Evolutionary conservation across 2,113 vertebrate genomes (phyloP).

Genomic region (Corynorhinus townsendii): DNA sequence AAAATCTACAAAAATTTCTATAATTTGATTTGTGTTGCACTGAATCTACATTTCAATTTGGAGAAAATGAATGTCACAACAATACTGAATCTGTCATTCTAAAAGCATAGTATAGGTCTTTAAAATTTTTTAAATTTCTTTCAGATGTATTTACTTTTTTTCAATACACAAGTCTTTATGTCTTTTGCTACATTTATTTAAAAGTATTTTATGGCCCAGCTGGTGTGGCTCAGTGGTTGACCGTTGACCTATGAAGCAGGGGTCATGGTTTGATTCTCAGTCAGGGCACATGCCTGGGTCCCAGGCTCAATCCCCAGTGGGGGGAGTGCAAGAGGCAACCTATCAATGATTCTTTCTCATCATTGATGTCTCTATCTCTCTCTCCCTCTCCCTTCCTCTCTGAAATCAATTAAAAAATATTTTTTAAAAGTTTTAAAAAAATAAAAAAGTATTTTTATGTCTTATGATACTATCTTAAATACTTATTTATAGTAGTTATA

Average conservation of each 20-base stretch:
- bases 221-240: too few relatives aligned
- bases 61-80: neutral
- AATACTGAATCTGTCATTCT: neutral
- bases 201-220: neutral
- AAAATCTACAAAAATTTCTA: neutral
- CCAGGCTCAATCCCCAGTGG: too few relatives aligned
- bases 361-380: too few relatives aligned
- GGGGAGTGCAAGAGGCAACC: too few relatives aligned
- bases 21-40: neutral
- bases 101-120: neutral
- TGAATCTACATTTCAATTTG: neutral
- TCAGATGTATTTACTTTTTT: neutral
- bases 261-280: too few relatives aligned
- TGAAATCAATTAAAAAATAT: too few relatives aligned
- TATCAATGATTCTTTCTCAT: too few relatives aligned
- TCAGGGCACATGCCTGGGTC: too few relatives aligned
- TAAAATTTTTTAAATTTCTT: neutral
- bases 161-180: neutral
- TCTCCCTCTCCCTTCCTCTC: too few relatives aligned
- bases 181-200: neutral
- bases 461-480: neutral
- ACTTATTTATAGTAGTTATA: neutral
- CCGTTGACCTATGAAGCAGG: too few relatives aligned
- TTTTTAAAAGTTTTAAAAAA: too few relatives aligned
- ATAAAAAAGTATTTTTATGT: neutral